A percentile compares a stretch with the other conserved stretches of the same genome.
Conservation (phyloP, 2,888 invertebrate species). For the Eilema depressum region DNA sequence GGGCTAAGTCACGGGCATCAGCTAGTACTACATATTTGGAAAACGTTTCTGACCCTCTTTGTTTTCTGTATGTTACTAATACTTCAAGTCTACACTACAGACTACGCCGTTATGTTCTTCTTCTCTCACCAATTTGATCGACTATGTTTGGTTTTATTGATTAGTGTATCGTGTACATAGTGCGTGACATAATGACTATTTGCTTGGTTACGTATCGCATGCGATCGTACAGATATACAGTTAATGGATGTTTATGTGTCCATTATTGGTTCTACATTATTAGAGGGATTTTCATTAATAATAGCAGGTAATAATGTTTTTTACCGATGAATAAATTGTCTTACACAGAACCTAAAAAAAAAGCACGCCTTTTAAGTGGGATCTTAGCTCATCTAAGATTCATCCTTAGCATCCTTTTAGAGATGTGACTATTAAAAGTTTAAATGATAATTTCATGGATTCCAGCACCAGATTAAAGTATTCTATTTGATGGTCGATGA, state of each 20-base stretch:
- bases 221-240: constrained; percentile 1
- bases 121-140: background rate
- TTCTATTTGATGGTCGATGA: background rate
- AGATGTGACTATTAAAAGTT: background rate
- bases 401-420: no score
- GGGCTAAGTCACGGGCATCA: no score
- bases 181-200: constrained; percentile 11
- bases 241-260: background rate
- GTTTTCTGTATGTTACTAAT: no score
- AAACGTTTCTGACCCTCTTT: no score
- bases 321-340: background rate
- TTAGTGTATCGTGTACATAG: background rate
- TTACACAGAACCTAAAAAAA: background rate
- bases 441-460: background rate
- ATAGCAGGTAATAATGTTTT: background rate
- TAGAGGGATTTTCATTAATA: background rate
- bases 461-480: background rate
- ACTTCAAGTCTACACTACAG: no score
- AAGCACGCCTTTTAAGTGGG: background rate
- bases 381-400: no score
- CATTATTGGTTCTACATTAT: background rate
- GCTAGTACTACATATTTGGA: no score
- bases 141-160: constrained; percentile 2
- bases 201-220: constrained; percentile 9
- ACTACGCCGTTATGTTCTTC: no score